Evolutionary conservation across 1,140 invertebrate genomes (phyloP).

Genomic region (Scaptomyza graminum): DNA sequence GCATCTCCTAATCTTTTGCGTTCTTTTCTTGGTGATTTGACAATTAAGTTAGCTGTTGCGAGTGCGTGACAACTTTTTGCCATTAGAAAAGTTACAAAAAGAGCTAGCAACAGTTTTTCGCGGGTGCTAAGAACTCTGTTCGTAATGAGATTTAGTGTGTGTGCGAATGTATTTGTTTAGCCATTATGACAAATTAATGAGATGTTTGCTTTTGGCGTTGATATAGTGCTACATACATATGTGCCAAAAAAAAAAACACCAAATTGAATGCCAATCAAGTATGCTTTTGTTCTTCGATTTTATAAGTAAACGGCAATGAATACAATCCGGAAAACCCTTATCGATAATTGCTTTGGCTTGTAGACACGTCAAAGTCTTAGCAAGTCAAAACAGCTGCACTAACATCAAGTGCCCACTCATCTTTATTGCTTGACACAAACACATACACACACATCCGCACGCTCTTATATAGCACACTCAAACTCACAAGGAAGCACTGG

Average conservation of each 20-base stretch:
- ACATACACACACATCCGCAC: slow-evolving; percentile 31
- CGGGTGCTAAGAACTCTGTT: slow-evolving; percentile 31
- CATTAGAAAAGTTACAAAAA: slow-evolving; percentile 56
- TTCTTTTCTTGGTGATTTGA: slow-evolving; percentile 42
- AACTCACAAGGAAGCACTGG: slow-evolving; percentile 32
- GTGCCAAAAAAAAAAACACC: background rate
- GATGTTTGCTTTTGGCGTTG: slow-evolving; percentile 1
- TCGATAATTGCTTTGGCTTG: slow-evolving; percentile 56
- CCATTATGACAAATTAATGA: slow-evolving; percentile 31
- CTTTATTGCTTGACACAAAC: slow-evolving; percentile 56
- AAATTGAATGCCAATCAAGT: slow-evolving; percentile 21
- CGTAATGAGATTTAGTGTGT: slow-evolving; percentile 55
- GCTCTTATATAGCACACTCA: slow-evolving; percentile 28
- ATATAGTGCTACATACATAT: slow-evolving; percentile 1
- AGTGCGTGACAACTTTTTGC: slow-evolving; percentile 56
- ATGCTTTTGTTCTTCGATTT: slow-evolving; percentile 17
- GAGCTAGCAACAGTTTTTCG: slow-evolving; percentile 1
- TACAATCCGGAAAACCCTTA: slow-evolving; percentile 1
- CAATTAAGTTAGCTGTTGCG: slow-evolving; percentile 64
- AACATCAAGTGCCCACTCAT: slow-evolving; percentile 70
- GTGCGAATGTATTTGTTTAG: slow-evolving; percentile 21
- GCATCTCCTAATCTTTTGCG: slow-evolving; percentile 7
- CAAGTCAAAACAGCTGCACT: slow-evolving; percentile 50
- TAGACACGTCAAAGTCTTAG: slow-evolving; percentile 29
- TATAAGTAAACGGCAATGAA: slow-evolving; percentile 6